These are phyloP conservation scores for Misgurnus mizolepis DNA, from an alignment of 2,113 vertebrate species.

Conservation along the genomic window DNA sequence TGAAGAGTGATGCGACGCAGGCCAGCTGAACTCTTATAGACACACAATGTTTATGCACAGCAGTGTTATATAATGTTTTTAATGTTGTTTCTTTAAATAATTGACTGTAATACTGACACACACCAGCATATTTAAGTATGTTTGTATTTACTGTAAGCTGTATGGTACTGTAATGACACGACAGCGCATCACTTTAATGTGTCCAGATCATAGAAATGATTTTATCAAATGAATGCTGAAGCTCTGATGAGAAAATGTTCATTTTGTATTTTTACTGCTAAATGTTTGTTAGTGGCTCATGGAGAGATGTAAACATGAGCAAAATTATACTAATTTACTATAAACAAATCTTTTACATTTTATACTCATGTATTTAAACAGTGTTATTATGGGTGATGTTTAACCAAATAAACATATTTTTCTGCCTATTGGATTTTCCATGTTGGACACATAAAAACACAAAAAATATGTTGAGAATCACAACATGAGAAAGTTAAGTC, in stretches of 20 bases:
- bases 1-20: slow-evolving; percentile 59
- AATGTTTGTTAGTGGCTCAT: slow-evolving; percentile 6
- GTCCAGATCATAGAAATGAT: neutral
- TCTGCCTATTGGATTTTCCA: neutral
- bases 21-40: neutral
- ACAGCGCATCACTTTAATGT: neutral
- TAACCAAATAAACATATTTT: slow-evolving; percentile 42
- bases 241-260: neutral
- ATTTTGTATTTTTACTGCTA: slow-evolving; percentile 2
- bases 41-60: slow-evolving; percentile 13
- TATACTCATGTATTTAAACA: slow-evolving; percentile 41
- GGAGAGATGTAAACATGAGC: slow-evolving; percentile 1
- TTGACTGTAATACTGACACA: neutral
- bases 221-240: neutral
- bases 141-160: neutral
- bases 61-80: slow-evolving; percentile 12
- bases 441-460: no score
- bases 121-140: neutral
- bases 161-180: neutral
- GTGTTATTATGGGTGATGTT: slow-evolving; percentile 34
- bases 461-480: no score
- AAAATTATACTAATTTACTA: slow-evolving; percentile 1
- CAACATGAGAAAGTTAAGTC: no score
- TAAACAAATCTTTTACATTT: slow-evolving; percentile 12
- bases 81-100: neutral